phyloP scores from a whole-genome alignment of 2,888 invertebrate species.

The Alsophila aescularia region DNA sequence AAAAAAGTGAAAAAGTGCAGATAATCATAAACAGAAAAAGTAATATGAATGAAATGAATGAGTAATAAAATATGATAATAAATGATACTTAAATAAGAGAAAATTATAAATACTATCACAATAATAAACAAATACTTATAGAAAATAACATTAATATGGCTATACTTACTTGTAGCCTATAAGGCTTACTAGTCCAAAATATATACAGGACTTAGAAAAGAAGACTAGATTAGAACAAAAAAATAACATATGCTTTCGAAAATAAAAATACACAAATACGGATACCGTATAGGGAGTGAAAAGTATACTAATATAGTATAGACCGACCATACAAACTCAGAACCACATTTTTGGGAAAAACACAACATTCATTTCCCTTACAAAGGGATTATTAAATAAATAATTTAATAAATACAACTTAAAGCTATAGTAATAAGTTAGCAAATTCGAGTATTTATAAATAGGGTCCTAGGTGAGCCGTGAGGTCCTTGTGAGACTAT shows the following conservation, averaged over 20 bases:
- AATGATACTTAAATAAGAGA: conserved; percentile 31
- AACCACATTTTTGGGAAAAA: conserved; percentile 74
- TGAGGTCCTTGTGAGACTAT: conserved; percentile 45
- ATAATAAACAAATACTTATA: conserved; percentile 39
- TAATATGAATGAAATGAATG: conserved; percentile 1
- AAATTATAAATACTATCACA: conserved; percentile 39
- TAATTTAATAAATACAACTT: conserved; percentile 73
- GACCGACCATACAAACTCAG: conserved; percentile 75
- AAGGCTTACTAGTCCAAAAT: conserved; percentile 44
- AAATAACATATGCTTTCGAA: conserved; percentile 54
- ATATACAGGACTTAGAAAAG: conserved; percentile 59
- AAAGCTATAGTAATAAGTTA: conserved; percentile 69
- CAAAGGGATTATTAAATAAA: conserved; percentile 69
- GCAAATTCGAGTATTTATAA: conserved; percentile 34
- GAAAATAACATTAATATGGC: conserved; percentile 37
- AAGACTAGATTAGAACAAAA: conserved; percentile 66
- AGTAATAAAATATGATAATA: conserved; percentile 2
- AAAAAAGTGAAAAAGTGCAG: not conserved
- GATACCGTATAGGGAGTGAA: conserved; percentile 76
- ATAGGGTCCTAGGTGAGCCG: conserved; percentile 46
- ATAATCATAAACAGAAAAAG: not conserved
- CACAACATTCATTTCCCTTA: conserved; percentile 68
- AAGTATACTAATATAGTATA: conserved; percentile 78
- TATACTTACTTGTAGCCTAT: conserved; percentile 29
- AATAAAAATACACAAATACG: conserved; percentile 78